Percentiles rank a stretch among this genome's conserved stretches.
Evolutionary conservation across 2,888 invertebrate genomes (phyloP).

Genomic region (Aspidiotus destructor): DNA sequence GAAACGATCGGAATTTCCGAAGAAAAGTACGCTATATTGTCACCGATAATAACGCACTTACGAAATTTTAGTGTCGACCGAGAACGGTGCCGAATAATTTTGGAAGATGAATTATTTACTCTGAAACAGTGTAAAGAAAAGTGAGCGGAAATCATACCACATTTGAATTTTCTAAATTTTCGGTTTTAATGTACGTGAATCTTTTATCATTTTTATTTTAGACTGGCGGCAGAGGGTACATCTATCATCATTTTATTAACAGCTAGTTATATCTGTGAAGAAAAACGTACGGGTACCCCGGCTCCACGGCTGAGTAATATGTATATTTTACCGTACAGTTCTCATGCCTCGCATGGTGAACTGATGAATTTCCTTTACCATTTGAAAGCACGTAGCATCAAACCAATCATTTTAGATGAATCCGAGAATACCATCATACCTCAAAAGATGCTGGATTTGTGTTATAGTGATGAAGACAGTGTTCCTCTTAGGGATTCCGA

Average conservation of each 20-base stretch:
- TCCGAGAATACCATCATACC: conserved; percentile 4
- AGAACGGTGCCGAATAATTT: conserved; percentile 6
- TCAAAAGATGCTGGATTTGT: conserved; percentile 6
- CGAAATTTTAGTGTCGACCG: conserved; percentile 10
- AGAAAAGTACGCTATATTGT: conserved; percentile 6
- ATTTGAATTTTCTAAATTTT: too few relatives aligned
- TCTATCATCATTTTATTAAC: conserved; percentile 15
- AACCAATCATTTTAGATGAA: conserved; percentile 1
- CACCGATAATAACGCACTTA: not conserved
- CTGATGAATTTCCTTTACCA: conserved; percentile 4
- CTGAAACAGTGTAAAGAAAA: conserved; percentile 8
- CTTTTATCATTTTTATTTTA: not conserved
- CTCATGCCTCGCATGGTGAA: conserved; percentile 16
- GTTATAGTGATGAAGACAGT: conserved; percentile 38
- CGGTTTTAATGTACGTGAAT: too few relatives aligned
- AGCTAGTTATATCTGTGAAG: conserved; percentile 1
- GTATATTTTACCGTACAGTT: conserved; percentile 14
- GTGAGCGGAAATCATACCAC: not conserved
- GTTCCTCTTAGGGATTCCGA: too few relatives aligned
- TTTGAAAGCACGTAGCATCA: conserved; percentile 9
- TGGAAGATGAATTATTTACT: conserved; percentile 9
- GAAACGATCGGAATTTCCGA: conserved; percentile 7
- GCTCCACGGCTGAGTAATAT: conserved; percentile 1
- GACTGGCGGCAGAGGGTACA: conserved; percentile 4
- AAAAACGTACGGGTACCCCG: not conserved